phyloP scores from a whole-genome alignment of 2,888 invertebrate species.

The Phortica okadai region DNA sequence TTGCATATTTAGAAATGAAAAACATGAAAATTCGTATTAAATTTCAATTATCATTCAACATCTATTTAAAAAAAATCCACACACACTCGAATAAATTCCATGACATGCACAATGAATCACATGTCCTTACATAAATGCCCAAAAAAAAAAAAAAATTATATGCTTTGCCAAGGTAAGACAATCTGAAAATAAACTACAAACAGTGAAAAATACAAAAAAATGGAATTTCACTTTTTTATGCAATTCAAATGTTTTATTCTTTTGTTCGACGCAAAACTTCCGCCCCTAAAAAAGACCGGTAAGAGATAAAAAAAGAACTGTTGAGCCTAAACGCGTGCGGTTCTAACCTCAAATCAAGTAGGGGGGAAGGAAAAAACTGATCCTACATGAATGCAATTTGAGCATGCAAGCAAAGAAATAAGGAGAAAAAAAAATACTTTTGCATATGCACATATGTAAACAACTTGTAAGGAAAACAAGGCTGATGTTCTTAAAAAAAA shows the following conservation, averaged over 20 bases:
- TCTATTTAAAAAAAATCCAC: background rate
- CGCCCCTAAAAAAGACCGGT: conserved; percentile 8
- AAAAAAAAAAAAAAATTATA: background rate
- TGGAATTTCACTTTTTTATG: conserved; percentile 26
- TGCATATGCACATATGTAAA: conserved; percentile 50
- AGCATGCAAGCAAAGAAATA: background rate
- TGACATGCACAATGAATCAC: background rate
- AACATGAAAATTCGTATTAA: too few relatives aligned
- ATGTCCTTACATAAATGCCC: conserved; percentile 39
- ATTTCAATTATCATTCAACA: too few relatives aligned
- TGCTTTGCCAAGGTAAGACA: background rate
- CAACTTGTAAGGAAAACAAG: conserved; percentile 28
- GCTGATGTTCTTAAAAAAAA: background rate
- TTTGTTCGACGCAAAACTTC: background rate
- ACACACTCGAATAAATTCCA: background rate
- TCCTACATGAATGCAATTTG: conserved; percentile 4
- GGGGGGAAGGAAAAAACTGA: background rate
- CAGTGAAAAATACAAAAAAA: background rate
- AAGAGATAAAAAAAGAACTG: background rate
- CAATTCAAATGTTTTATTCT: conserved; percentile 15
- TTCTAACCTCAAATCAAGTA: conserved; percentile 32
- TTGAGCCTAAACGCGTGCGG: conserved; percentile 30
- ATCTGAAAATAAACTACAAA: background rate
- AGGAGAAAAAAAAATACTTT: conserved; percentile 21
- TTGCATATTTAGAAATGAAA: too few relatives aligned